A percentile compares a stretch with the other conserved stretches of the same genome.
Conservation (phyloP, 2,113 vertebrate species). For the Labeo rohita region DNA sequence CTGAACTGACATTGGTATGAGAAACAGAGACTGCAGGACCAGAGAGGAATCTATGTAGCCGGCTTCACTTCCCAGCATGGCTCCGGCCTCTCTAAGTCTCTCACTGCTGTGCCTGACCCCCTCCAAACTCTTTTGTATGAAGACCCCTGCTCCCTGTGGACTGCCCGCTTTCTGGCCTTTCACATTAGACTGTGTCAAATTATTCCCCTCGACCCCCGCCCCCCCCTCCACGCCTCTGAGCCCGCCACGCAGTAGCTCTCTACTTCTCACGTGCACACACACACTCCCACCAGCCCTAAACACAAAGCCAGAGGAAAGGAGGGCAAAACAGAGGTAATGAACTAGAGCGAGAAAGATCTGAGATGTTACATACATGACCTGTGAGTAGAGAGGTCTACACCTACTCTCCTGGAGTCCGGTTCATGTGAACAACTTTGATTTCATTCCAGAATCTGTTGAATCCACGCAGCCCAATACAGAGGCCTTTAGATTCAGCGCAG, state of each 20-base stretch:
- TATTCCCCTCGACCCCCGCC: conserved; percentile 50
- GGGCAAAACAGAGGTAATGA: conserved; percentile 6
- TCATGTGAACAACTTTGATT: conserved; percentile 9
- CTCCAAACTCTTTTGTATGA: conserved; percentile 73
- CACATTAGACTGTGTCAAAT: conserved; percentile 81
- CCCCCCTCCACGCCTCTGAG: conserved; percentile 50
- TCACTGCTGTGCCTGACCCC: conserved; percentile 41
- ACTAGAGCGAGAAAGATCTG: neutral
- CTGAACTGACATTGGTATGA: neutral
- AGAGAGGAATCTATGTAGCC: conserved; percentile 37
- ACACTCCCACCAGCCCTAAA: conserved; percentile 13
- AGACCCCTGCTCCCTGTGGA: conserved; percentile 69
- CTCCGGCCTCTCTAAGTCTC: conserved; percentile 53
- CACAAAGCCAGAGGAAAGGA: neutral
- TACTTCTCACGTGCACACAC: conserved; percentile 36
- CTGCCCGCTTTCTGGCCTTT: conserved; percentile 74
- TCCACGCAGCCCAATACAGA: neutral
- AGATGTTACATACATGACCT: conserved; percentile 7
- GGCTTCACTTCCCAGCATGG: conserved; percentile 76
- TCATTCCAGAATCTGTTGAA: conserved; percentile 19
- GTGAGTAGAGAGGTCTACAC: neutral
- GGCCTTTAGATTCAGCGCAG: neutral
- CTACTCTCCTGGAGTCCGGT: conserved; percentile 35
- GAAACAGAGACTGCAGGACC: neutral
- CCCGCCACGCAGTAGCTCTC: conserved; percentile 59